Evolutionary conservation across 2,797 vertebrate species (phyloP), one percentile per base, ranked within the genome.

Genomic region (Xiphophorus birchmanni): DNA sequence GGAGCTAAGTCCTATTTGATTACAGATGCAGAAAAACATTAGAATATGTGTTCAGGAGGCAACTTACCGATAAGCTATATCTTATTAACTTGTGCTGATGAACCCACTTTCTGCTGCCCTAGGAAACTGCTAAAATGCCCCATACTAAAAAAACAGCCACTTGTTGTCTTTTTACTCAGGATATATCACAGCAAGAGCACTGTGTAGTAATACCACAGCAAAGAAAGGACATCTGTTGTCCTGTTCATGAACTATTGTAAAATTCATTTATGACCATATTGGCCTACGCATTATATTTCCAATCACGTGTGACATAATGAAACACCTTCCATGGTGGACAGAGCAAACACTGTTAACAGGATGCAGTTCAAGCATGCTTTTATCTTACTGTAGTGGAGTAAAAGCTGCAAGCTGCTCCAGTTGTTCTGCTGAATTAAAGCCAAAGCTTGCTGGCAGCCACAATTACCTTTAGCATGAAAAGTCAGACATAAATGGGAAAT

Each of bases 401-500:
- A 40, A 67, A 12, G 65, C 18, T 67, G 37, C 37, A 67, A 40
- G 37, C 1, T 67, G 65, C 21, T 40, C 65, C 37, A 67, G 63
- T 67, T 18, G 63, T 67, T 67, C 65, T 67, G 37, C 35, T 40
- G 32, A 67, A 67, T 67, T 67, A 40, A 67, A 67, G 18, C 37
- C 83, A 80, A 69, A 85, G 42, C 77, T 73, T 35, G 80, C 75
- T 37, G 72, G 80, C 77, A 75, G 77, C 40, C 58, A 81, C 58
- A 87, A 90, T 91, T 86, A 87, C 74, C 80, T 80, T 91, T 83
- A 85, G 89, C 65, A 42, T 26, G 65, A 21, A 40, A 37, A 65
- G 63, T 40, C 63, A 37, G 3, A 37, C 35, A 65, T 37, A 37
- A 10, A 32, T 18, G 29, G 15, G 29, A 32, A 32, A 35, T 63